Base-by-base conservation (phyloP, 2,888 invertebrate species). In the Tryphoninae sp. region DNA sequence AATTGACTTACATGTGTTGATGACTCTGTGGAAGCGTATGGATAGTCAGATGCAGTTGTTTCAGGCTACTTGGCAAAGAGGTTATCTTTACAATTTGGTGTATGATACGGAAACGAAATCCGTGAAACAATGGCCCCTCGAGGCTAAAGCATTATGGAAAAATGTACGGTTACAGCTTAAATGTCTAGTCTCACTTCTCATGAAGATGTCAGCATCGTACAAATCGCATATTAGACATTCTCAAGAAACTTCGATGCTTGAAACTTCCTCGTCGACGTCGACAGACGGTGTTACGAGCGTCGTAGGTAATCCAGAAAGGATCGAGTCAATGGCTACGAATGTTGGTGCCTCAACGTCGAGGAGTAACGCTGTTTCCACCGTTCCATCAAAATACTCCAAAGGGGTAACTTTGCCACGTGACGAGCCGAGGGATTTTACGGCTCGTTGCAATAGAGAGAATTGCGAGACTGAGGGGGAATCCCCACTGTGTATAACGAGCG, bases 11-110 rank as follows among this genome's bases (percentile, higher is more conserved):
- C 94, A 94, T 84, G 93, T 94, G 85, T 93, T 95, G 73, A 93
- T 95, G 8, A 92, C 92, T 45, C 94, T 95, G 93, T 94, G 95
- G 93, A 94, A 94, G 80, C 94, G 94, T 87, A 92, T 95, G 81
- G 94, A 94, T 26, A 91, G 94, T 53, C 94, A 95, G 74, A 94
- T 95, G 84, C 91, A 94, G 79, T 90, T 93, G 84, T 88, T 94
- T 92, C 2, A 84, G 85, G 3, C 84, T 86, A 22, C 80, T 71
- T 26, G 0, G 33, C n/a, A 58, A 16, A 19, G 69, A 71, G 9
- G 83, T 84, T 51, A 85, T 79, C 69, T 75, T 53, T 80, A 82
- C 9, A 68, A 81, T 49, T 75, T 81, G 26, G 2, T 81, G 81
- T 22, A 69, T 78, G 16, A 75, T 69, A 11, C 68, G 45, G n/a